These are phyloP conservation scores for Drosophila sp. DNA, from an alignment of 1,140 invertebrate genomes.

Conservation along the genomic window DNA sequence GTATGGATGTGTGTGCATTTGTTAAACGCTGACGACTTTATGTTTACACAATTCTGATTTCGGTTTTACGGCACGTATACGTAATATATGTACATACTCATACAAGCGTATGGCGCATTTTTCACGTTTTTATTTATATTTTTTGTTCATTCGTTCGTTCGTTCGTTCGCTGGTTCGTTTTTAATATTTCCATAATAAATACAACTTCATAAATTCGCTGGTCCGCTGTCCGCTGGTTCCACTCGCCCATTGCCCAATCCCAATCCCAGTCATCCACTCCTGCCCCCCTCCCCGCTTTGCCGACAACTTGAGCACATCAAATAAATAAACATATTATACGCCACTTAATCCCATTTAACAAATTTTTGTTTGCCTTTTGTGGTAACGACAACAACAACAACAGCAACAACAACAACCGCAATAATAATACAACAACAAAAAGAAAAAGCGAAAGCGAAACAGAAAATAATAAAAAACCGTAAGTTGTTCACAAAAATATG, in stretches of 20 bases:
- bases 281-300: neutral
- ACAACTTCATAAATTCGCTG: slow-evolving; percentile 56
- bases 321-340: slow-evolving; percentile 74
- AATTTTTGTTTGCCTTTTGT: slow-evolving; percentile 71
- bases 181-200: slow-evolving; percentile 66
- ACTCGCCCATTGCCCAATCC: neutral
- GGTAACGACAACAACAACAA: slow-evolving; percentile 28
- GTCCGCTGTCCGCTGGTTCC: neutral
- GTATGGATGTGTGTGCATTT: slow-evolving; percentile 1
- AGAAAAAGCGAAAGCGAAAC: slow-evolving; percentile 6
- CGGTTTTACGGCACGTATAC: slow-evolving; percentile 58
- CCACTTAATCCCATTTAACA: slow-evolving; percentile 75
- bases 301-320: slow-evolving; percentile 55
- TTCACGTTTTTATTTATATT: slow-evolving; percentile 38
- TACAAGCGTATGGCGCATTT: slow-evolving; percentile 33
- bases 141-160: too few species aligned
- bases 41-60: slow-evolving; percentile 60
- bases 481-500: slow-evolving; percentile 69
- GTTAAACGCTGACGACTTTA: slow-evolving; percentile 30
- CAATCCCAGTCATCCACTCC: neutral
- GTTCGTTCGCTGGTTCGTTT: slow-evolving; percentile 14
- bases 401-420: slow-evolving; percentile 21
- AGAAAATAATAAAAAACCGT: slow-evolving; percentile 40
- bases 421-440: slow-evolving; percentile 30
- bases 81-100: slow-evolving; percentile 37